phyloP scores from a whole-genome alignment of 2,113 vertebrate species.

The Candoia aspera region DNA sequence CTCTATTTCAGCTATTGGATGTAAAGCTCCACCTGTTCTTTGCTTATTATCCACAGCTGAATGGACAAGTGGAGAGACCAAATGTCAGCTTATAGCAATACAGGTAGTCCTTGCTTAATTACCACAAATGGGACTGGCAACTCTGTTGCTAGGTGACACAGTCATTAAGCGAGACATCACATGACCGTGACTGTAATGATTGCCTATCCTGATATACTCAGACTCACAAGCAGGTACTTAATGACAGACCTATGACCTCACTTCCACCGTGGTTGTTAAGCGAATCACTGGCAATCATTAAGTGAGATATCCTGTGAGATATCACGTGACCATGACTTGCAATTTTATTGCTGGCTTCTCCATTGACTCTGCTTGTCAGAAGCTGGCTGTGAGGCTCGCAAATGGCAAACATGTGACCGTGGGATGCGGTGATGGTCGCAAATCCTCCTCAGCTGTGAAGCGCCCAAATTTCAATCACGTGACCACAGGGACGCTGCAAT shows the following conservation, averaged over 20 bases:
- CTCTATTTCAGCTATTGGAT: background rate
- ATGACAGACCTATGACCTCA: too few relatives aligned
- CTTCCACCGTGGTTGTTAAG: too few relatives aligned
- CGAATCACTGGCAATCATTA: too few relatives aligned
- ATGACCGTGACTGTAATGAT: background rate
- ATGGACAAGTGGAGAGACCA: background rate
- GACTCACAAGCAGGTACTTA: too few relatives aligned
- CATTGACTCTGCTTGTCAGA: background rate
- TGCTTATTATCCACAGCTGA: background rate
- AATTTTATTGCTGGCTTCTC: background rate
- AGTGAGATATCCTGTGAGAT: too few relatives aligned
- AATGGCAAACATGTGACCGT: background rate
- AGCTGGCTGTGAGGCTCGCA: background rate
- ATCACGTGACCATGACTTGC: background rate
- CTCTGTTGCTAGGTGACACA: background rate
- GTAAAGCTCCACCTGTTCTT: background rate
- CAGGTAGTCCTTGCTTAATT: background rate
- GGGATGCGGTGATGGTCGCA: accelerated
- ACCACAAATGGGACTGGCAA: background rate
- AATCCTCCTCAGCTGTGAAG: background rate
- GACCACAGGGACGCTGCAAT: background rate
- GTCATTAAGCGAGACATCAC: background rate
- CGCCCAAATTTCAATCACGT: background rate
- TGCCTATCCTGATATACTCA: too few relatives aligned
- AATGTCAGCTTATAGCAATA: background rate